These are phyloP conservation scores for Embiotoca jacksoni DNA, from an alignment of 2,113 vertebrate species.

Conservation along the genomic window DNA sequence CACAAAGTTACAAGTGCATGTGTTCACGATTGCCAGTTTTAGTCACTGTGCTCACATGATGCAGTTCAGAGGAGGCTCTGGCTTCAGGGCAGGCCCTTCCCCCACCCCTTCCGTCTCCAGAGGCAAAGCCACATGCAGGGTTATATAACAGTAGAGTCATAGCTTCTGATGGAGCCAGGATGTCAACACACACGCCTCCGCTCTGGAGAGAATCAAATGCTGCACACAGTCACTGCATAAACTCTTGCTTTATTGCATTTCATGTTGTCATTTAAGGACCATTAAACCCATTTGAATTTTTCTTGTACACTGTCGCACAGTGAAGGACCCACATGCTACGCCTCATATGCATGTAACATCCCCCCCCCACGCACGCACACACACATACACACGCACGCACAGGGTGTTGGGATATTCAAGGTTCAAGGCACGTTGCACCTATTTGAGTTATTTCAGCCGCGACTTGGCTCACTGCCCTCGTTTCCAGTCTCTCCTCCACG, in stretches of 20 bases:
- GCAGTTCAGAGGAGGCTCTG: constrained; percentile 41
- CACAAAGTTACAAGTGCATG: constrained; percentile 44
- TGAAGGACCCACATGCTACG: constrained; percentile 1
- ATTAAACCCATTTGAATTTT: background rate
- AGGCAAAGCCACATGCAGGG: constrained; percentile 64
- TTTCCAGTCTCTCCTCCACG: constrained; percentile 48
- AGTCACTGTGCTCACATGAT: constrained; percentile 63
- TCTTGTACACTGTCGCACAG: constrained; percentile 14
- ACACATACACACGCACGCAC: constrained; percentile 7
- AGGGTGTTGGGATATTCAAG: constrained; percentile 30
- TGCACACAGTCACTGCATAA: constrained; percentile 22
- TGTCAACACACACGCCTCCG: constrained; percentile 47
- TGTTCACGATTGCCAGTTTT: constrained; percentile 50
- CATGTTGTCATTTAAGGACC: constrained; percentile 1
- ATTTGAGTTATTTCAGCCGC: constrained; percentile 60
- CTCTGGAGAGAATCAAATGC: constrained; percentile 46
- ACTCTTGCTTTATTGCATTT: constrained; percentile 32
- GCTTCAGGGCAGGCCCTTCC: constrained; percentile 32
- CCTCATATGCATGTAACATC: constrained; percentile 9
- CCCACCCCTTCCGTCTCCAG: constrained; percentile 1
- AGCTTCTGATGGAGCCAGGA: constrained; percentile 60
- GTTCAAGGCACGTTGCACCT: constrained; percentile 31
- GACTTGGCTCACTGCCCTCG: constrained; percentile 59
- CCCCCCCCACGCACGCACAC: background rate
- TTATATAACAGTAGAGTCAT: constrained; percentile 74